Evolutionary conservation across 2,113 vertebrate genomes (phyloP).

Genomic region (Mandrillus leucophaeus): DNA sequence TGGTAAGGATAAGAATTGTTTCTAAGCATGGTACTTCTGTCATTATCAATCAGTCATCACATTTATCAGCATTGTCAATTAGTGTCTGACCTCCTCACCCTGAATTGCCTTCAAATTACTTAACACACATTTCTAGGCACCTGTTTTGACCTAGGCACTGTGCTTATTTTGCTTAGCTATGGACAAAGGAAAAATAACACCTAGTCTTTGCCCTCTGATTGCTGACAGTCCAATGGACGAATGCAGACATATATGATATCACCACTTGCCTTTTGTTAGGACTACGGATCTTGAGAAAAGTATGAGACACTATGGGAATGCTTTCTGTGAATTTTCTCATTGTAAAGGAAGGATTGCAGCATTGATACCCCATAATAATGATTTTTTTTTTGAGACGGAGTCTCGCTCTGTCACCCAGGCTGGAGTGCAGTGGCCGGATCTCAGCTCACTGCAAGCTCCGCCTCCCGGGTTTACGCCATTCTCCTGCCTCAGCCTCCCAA

Average conservation of each 20-base stretch:
- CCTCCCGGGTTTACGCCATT: too few relatives aligned
- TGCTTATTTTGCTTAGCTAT: background rate
- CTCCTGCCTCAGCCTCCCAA: too few relatives aligned
- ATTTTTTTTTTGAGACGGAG: background rate
- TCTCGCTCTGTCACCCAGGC: too few relatives aligned
- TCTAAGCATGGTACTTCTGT: background rate
- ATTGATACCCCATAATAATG: background rate
- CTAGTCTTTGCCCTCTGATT: background rate
- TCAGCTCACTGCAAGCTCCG: too few relatives aligned
- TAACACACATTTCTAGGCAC: background rate
- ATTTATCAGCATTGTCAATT: background rate
- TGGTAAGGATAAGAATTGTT: background rate
- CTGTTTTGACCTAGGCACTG: background rate
- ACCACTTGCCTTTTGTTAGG: background rate
- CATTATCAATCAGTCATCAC: background rate
- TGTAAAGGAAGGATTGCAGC: background rate
- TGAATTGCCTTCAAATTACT: background rate
- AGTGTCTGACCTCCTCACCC: background rate
- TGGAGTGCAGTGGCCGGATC: too few relatives aligned
- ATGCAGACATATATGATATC: background rate
- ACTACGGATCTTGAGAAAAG: background rate
- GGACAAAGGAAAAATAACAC: background rate
- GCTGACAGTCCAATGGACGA: background rate
- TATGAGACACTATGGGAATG: background rate
- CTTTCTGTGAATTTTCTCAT: background rate